Evolutionary conservation across 2,113 vertebrate species (phyloP).

Genomic region (Phoenicopterus ruber): DNA sequence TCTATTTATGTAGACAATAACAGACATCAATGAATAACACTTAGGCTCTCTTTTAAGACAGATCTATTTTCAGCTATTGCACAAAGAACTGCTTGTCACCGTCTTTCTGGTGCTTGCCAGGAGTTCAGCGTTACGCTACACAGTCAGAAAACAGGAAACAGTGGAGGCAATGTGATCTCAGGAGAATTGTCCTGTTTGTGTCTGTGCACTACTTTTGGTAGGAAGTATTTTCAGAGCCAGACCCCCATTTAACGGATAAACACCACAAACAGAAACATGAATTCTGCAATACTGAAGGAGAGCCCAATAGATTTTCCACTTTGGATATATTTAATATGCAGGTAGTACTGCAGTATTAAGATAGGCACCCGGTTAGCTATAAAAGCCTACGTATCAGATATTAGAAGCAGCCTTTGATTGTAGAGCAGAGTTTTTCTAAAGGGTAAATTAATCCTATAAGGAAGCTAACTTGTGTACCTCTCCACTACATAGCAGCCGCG

Average conservation of each 20-base stretch:
- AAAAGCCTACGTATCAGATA: neutral
- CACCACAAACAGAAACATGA: neutral
- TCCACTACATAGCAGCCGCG: neutral
- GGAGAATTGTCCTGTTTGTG: neutral
- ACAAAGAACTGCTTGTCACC: conserved; percentile 15
- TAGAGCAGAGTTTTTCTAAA: neutral
- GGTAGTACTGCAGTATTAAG: neutral
- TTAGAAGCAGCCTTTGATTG: neutral
- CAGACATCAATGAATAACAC: neutral
- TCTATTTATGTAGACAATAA: conserved; percentile 22
- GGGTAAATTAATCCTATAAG: neutral
- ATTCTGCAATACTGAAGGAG: neutral
- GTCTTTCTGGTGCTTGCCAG: neutral
- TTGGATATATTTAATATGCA: neutral
- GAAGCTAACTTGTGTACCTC: neutral
- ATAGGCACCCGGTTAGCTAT: neutral
- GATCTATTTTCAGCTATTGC: conserved; percentile 3
- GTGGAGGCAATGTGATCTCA: neutral
- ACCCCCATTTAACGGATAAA: neutral
- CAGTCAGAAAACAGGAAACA: neutral
- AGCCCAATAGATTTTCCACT: neutral
- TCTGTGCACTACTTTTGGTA: neutral
- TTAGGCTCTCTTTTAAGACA: conserved; percentile 5
- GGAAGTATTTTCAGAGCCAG: neutral
- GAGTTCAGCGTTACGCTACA: neutral